Percentiles rank a stretch among this genome's conserved stretches.
These are phyloP conservation scores for Netelia virgata DNA, from an alignment of 2,888 invertebrate genomes.

Conservation along the genomic window DNA sequence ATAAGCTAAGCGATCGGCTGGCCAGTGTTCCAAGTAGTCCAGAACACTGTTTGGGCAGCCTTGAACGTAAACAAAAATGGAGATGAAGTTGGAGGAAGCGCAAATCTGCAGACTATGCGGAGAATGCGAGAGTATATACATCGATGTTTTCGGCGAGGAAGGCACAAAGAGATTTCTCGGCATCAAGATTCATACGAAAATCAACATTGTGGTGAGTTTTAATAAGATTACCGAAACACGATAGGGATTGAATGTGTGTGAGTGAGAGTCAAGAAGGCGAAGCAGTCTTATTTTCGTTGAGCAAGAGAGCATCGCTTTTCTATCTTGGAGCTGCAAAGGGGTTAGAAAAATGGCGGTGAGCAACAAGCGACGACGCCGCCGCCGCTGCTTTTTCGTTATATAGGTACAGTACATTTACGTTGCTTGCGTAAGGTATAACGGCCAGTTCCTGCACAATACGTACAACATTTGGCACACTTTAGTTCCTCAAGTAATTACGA, in stretches of 20 bases:
- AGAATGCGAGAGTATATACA: conserved; percentile 80
- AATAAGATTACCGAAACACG: background rate
- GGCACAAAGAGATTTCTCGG: conserved; percentile 80
- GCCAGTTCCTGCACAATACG: background rate
- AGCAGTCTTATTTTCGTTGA: background rate
- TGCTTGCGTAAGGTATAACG: background rate
- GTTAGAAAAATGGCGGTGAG: conserved; percentile 79
- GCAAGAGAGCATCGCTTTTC: conserved; percentile 41
- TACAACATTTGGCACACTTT: background rate
- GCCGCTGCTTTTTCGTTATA: background rate
- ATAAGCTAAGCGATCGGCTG: background rate
- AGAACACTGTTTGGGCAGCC: conserved; percentile 60
- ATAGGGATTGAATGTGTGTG: background rate
- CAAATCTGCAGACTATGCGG: conserved; percentile 83
- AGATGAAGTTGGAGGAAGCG: conserved; percentile 78
- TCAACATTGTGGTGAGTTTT: conserved; percentile 82
- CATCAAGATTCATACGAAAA: conserved; percentile 81
- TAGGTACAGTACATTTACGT: background rate
- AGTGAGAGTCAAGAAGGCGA: background rate
- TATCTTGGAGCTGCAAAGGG: conserved; percentile 66
- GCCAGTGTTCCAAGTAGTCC: conserved; percentile 55
- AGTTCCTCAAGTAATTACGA: background rate
- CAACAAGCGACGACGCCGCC: conserved; percentile 55
- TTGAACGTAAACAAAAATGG: conserved; percentile 78
- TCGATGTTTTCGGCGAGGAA: conserved; percentile 83